Evolutionary conservation across 2,888 invertebrate genomes (phyloP), one percentile per base, ranked within the genome.

Genomic region (Doris montereyensis): DNA sequence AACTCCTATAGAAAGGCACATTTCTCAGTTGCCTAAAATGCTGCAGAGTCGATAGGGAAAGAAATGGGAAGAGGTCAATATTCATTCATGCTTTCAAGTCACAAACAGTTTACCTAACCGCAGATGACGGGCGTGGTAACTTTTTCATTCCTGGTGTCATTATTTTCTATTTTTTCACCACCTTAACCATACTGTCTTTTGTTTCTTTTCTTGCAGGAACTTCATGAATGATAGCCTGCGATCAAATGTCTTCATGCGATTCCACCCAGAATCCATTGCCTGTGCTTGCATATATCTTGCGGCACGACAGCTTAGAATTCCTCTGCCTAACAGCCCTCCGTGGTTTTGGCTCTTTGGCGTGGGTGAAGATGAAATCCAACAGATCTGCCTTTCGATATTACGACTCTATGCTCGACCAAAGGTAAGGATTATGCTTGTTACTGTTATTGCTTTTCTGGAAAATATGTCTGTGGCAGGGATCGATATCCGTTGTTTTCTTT

Each of bases 151-250:
- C n/a, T n/a, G n/a, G n/a, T n/a, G n/a, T n/a, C n/a, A n/a, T n/a
- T n/a, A n/a, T n/a, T n/a, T n/a, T n/a, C n/a, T n/a, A n/a, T n/a
- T n/a, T n/a, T n/a, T n/a, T n/a, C n/a, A n/a, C n/a, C n/a, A n/a
- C n/a, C n/a, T n/a, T n/a, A n/a, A n/a, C n/a, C n/a, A n/a, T n/a
- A n/a, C n/a, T n/a, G n/a, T n/a, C n/a, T n/a, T n/a, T n/a, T n/a
- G n/a, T n/a, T n/a, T n/a, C n/a, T n/a, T n/a, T n/a, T n/a, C 74
- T 88, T 91, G 4, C 88, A 94, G 94, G 94, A 99, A 99, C 91
- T 99, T 98, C 92, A 99, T 99, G 99, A 99, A 99, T 91, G 99
- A 99, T 93, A 97, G 98, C 0, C 92, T 99, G 71, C 94, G 99
- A 52, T 98, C 98, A 0, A 97, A 99, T 92, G 97, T 98, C 0